These are phyloP conservation scores for Pseudomyrmex flavicornis DNA, from an alignment of 1,140 invertebrate genomes.

Conservation along the genomic window DNA sequence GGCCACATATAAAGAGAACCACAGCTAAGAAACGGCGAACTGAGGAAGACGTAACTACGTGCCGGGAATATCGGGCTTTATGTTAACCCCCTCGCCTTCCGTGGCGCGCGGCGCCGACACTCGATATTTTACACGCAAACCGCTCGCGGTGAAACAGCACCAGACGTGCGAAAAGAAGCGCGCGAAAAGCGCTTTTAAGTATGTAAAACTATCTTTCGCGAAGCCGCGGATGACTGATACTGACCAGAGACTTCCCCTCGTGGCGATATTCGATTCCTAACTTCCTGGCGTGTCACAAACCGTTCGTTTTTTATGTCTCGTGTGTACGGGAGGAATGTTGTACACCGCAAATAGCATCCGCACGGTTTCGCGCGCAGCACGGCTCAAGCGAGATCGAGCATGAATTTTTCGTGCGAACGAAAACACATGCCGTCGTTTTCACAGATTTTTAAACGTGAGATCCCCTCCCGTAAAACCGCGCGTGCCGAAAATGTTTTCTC, in stretches of 20 bases:
- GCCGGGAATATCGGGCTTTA: conserved; percentile 1
- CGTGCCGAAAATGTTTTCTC: conserved; percentile 18
- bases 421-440: conserved; percentile 1
- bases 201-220: conserved; percentile 28
- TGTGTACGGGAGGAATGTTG: too few relatives aligned
- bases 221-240: neutral
- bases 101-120: neutral
- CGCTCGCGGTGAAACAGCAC: neutral
- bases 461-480: neutral
- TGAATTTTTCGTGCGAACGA: conserved; percentile 28
- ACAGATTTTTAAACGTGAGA: conserved; percentile 13
- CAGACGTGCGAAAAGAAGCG: conserved; percentile 7
- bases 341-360: neutral
- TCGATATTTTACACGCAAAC: neutral
- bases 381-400: neutral
- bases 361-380: neutral
- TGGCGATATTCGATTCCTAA: neutral
- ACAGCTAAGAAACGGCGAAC: neutral
- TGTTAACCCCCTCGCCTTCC: neutral
- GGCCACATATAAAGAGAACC: neutral
- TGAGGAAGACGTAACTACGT: neutral
- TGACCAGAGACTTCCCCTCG: neutral
- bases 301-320: neutral
- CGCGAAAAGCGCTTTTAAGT: conserved; percentile 13
- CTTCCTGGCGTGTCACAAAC: neutral